phyloP scores from a whole-genome alignment of 2,888 invertebrate genomes.

The Himalopsyche japonica region DNA sequence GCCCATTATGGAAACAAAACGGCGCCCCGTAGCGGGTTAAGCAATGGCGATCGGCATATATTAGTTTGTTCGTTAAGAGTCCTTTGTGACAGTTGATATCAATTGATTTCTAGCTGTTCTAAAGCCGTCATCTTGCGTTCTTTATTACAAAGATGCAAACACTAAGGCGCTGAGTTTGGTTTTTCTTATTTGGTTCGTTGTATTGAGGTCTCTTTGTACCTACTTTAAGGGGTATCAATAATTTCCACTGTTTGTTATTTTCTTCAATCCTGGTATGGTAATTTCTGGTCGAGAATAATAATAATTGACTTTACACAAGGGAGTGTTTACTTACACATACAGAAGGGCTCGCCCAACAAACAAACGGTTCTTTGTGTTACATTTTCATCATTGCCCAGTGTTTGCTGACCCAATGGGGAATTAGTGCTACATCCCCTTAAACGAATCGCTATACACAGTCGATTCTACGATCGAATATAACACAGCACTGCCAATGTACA shows the following conservation, averaged over 20 bases:
- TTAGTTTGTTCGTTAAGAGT: too few relatives aligned
- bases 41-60: too few relatives aligned
- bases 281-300: not conserved
- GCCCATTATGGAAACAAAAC: too few relatives aligned
- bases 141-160: too few relatives aligned
- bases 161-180: too few relatives aligned
- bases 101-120: too few relatives aligned
- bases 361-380: not conserved
- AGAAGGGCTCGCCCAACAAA: not conserved
- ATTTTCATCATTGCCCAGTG: not conserved
- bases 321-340: not conserved
- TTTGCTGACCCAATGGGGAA: not conserved
- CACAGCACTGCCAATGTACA: too few relatives aligned
- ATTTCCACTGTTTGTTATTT: not conserved
- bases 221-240: not conserved
- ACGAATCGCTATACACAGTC: not conserved
- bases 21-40: too few relatives aligned
- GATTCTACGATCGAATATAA: not conserved
- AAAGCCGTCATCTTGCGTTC: too few relatives aligned
- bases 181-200: too few relatives aligned
- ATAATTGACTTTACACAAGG: not conserved
- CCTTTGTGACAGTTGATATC: too few relatives aligned
- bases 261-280: not conserved
- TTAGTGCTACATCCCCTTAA: not conserved
- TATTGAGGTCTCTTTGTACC: too few relatives aligned